Percentiles rank a stretch among this genome's conserved stretches.
phyloP scores from a whole-genome alignment of 2,113 vertebrate genomes.

The Rynchops niger region DNA sequence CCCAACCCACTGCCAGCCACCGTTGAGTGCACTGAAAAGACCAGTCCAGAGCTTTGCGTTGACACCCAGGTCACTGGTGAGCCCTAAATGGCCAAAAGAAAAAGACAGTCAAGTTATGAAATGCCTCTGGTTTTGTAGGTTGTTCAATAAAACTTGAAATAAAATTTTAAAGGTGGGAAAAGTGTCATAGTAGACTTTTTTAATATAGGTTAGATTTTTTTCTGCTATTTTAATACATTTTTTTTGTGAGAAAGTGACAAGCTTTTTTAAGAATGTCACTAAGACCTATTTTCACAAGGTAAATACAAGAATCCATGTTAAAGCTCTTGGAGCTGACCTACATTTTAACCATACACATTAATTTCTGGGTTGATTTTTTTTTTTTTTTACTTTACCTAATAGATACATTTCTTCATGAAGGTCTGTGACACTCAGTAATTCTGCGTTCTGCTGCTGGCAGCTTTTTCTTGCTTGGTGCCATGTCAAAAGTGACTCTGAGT shows the following conservation, averaged over 20 bases:
- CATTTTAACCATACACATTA: background rate
- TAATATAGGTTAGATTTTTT: background rate
- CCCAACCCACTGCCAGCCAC: conserved; percentile 90
- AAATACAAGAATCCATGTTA: background rate
- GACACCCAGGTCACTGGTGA: conserved; percentile 70
- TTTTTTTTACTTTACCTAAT: conserved; percentile 79
- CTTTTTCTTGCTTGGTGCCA: conserved; percentile 94
- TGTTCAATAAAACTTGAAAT: background rate
- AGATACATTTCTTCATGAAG: conserved; percentile 88
- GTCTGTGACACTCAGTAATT: conserved; percentile 88
- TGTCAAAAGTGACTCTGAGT: conserved; percentile 80
- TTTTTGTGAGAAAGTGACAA: background rate
- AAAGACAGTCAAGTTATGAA: background rate
- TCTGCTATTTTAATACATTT: background rate
- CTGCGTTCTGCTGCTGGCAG: conserved; percentile 89
- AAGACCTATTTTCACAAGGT: background rate
- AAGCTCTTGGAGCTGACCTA: background rate
- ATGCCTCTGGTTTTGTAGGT: background rate
- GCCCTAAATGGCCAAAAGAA: conserved; percentile 68
- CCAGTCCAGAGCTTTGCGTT: conserved; percentile 86
- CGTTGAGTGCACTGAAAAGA: conserved; percentile 84
- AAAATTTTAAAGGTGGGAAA: background rate
- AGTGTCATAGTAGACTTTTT: background rate
- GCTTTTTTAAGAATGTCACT: background rate
- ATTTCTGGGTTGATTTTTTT: background rate